Evolutionary conservation across 2,888 invertebrate species (phyloP), one percentile per base, ranked within the genome.

Genomic region (Heterodera filipjevi): DNA sequence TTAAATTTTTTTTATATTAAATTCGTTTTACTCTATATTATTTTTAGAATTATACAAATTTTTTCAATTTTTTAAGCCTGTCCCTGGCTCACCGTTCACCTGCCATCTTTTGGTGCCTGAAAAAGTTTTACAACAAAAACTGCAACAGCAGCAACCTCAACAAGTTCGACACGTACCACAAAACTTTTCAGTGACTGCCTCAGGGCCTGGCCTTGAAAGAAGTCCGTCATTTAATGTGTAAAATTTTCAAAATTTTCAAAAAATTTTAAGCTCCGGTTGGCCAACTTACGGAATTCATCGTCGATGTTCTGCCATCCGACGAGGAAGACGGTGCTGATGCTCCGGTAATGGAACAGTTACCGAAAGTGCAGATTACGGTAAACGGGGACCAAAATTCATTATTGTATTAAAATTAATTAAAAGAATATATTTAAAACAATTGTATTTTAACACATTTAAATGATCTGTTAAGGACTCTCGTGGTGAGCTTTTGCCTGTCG

Each of bases 81-180:
- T 93, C 12, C 92, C 92, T 86, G 92, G 96, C 1, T 96, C 95
- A 19, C 97, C 97, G n/a, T 97, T 96, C 90, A 93, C 93, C 49
- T 96, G 96, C 88, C 93, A 93, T 89, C 94, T 97, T 90, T 92
- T 92, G 5, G 94, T 92, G 90, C 92, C 89, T 85, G 93, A 91
- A 49, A 75, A 53, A 30, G 27, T 14, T 12, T 19, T 49, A 3
- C 49, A 49, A 49, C 49, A 66, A 30, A 30, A 46, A 75, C 30
- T 53, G 59, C 19, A 46, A 19, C 71, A 33, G 71, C 32, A 27
- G 53, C 66, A 39, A n/a, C 53, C 44, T 30, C 39, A 12, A 32
- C 32, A 19, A 71, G 22, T 30, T 70, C 49, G 46, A 19, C 77
- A 46, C 3, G 35, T 39, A 5, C 27, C n/a, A 5, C 59, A n/a